Base-by-base conservation (phyloP, 2,888 invertebrate genomes). In the Chromoteleia sp. region DNA sequence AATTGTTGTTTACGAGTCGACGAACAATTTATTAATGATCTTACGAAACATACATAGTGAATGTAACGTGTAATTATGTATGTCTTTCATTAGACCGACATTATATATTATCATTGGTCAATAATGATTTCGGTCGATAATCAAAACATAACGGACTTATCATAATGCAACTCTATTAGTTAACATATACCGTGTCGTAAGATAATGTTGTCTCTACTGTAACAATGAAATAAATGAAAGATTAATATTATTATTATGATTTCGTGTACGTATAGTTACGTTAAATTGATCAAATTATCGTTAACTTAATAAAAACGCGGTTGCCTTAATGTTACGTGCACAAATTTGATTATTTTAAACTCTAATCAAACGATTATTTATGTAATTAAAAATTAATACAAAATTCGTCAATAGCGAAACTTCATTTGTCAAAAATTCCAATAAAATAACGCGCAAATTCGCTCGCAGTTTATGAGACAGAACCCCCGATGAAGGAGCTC, bases 141-240 rank as follows among this genome's bases (percentile, higher is more conserved):
- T 54, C 45, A 74, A 59, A 74, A 63, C 52, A 74, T 36, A 5
- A 30, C 10, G 12, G 5, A 73, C 50, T 39, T 59, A 56, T 43
- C 30, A 43, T 52, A 48, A 65, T 48, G 65, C 15, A 48, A 48
- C 39, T 17, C 19, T 58, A 58, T 48, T 50, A 41, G 7, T 21
- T 39, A 21, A 48, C 56, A 75, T 19, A 54, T 12, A 14, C 17
- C 21, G 21, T 29, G 39, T 21, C 39, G 15, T 45, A 29, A 8
- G 17, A 71, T 59, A 50, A 58, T 39, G 43, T 15, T 41, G 21
- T 33, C 2, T 15, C 14, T 41, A 14, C 6, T 30, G 8, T n/a
- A 50, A 19, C 52, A 30, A 14, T 58, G 50, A 58, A 14, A 39
- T 41, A 12, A 52, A 71, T 61, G 59, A 30, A 71, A 59, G 0